These are phyloP conservation scores for Microchirus variegatus DNA, from an alignment of 2,797 vertebrate species.

Conservation along the genomic window DNA sequence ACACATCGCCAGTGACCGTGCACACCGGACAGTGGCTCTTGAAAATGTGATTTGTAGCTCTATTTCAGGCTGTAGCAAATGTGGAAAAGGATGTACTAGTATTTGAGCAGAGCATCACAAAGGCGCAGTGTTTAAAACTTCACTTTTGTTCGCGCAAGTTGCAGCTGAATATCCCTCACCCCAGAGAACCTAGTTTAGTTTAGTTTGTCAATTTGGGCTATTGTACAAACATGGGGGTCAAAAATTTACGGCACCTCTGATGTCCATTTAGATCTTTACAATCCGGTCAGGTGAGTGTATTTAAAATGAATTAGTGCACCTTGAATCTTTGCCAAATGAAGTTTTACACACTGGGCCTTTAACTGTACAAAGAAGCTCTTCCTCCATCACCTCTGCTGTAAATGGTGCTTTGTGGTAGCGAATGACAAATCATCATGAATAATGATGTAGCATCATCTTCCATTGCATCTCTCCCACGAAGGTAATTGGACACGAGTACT, in stretches of 20 bases:
- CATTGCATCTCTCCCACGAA: slow-evolving; percentile 31
- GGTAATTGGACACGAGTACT: slow-evolving; percentile 31
- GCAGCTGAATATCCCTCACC: no score
- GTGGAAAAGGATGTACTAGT: slow-evolving; percentile 2
- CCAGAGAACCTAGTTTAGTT: no score
- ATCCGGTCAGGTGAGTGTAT: no score
- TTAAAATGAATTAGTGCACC: no score
- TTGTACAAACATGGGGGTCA: no score
- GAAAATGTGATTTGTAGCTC: slow-evolving; percentile 9
- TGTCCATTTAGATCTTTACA: no score
- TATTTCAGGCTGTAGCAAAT: background rate
- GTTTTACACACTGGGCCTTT: slow-evolving; percentile 13
- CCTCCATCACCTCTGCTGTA: slow-evolving; percentile 30
- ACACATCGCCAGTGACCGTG: background rate
- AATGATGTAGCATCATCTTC: slow-evolving; percentile 66
- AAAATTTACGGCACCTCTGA: no score
- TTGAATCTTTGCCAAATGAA: no score
- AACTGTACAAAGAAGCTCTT: slow-evolving; percentile 16
- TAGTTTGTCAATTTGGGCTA: no score
- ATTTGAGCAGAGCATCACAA: slow-evolving; percentile 7
- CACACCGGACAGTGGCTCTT: slow-evolving; percentile 14
- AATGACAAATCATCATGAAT: slow-evolving; percentile 48
- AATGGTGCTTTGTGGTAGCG: slow-evolving; percentile 40
- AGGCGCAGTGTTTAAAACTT: no score
- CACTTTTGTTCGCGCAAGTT: no score